These are phyloP conservation scores for Oryzias javanicus DNA, from an alignment of 2,113 vertebrate genomes.

Conservation along the genomic window DNA sequence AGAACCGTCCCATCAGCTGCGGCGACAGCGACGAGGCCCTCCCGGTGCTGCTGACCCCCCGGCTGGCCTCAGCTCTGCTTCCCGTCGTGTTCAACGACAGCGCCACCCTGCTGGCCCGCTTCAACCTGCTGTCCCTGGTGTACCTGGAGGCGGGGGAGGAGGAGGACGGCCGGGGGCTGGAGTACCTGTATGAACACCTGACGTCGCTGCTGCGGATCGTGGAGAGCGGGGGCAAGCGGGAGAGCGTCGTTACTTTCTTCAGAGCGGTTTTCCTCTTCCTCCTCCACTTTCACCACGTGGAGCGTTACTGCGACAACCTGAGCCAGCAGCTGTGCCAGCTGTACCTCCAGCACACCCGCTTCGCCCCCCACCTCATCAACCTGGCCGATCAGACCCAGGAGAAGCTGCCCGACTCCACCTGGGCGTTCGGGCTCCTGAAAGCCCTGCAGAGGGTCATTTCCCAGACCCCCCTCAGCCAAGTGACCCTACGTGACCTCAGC, in stretches of 20 bases:
- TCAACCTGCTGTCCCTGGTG: slow-evolving; percentile 82
- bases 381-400: slow-evolving; percentile 73
- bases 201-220: slow-evolving; percentile 74
- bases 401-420: slow-evolving; percentile 64
- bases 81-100: slow-evolving; percentile 84
- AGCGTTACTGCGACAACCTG: slow-evolving; percentile 58
- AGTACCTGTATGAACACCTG: slow-evolving; percentile 79
- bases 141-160: slow-evolving; percentile 79
- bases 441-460: slow-evolving; percentile 75
- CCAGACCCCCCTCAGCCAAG: slow-evolving; percentile 26
- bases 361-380: slow-evolving; percentile 84
- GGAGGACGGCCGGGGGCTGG: slow-evolving; percentile 66
- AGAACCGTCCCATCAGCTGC: slow-evolving; percentile 84
- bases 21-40: slow-evolving; percentile 74
- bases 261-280: slow-evolving; percentile 81
- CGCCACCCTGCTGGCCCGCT: slow-evolving; percentile 76
- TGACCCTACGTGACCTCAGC: slow-evolving; percentile 62
- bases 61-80: slow-evolving; percentile 71
- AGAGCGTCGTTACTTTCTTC: slow-evolving; percentile 79
- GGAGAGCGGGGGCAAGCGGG: slow-evolving; percentile 59
- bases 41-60: slow-evolving; percentile 81
- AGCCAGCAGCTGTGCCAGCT: slow-evolving; percentile 71
- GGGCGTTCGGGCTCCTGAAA: slow-evolving; percentile 68
- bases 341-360: slow-evolving; percentile 72
- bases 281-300: slow-evolving; percentile 69